A percentile compares a stretch with the other conserved stretches of the same genome.
These are phyloP conservation scores for Buathra laborator DNA, from an alignment of 2,888 invertebrate genomes.

Conservation along the genomic window DNA sequence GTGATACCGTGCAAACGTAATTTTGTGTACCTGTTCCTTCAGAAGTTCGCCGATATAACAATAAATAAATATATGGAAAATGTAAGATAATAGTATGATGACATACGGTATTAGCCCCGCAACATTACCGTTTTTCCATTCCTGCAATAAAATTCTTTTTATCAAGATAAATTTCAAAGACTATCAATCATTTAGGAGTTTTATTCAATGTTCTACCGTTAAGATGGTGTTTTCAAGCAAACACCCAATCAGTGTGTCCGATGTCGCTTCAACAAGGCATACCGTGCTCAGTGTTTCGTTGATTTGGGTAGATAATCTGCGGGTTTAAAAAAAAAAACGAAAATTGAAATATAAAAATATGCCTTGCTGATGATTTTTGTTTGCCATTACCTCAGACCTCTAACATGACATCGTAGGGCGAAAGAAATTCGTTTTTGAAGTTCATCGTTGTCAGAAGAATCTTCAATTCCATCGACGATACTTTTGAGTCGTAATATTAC, in stretches of 20 bases:
- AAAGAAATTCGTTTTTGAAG: constrained; percentile 19
- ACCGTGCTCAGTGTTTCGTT: background rate
- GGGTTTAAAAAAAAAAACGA: constrained; percentile 3
- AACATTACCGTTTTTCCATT: constrained; percentile 54
- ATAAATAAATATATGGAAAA: constrained; percentile 62
- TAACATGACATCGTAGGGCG: constrained; percentile 33
- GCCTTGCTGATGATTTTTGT: background rate
- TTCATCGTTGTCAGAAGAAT: background rate
- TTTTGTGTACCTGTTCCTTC: constrained; percentile 48
- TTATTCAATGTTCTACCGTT: constrained; percentile 10
- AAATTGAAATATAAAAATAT: background rate
- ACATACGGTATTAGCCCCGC: constrained; percentile 51
- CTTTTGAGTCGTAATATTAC: constrained; percentile 59
- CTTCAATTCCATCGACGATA: constrained; percentile 54
- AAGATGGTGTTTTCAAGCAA: constrained; percentile 1
- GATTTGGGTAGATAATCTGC: background rate
- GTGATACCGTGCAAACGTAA: too few species aligned
- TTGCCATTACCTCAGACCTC: constrained; percentile 27
- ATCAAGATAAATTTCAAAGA: background rate
- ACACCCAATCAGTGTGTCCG: background rate
- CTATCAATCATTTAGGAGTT: background rate
- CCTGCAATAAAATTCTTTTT: constrained; percentile 28
- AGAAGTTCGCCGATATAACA: constrained; percentile 63
- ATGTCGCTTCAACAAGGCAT: constrained; percentile 3
- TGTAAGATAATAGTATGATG: constrained; percentile 38